Evolutionary conservation across 2,888 invertebrate genomes (phyloP).

Genomic region (Mesorhabditis spiculigera): DNA sequence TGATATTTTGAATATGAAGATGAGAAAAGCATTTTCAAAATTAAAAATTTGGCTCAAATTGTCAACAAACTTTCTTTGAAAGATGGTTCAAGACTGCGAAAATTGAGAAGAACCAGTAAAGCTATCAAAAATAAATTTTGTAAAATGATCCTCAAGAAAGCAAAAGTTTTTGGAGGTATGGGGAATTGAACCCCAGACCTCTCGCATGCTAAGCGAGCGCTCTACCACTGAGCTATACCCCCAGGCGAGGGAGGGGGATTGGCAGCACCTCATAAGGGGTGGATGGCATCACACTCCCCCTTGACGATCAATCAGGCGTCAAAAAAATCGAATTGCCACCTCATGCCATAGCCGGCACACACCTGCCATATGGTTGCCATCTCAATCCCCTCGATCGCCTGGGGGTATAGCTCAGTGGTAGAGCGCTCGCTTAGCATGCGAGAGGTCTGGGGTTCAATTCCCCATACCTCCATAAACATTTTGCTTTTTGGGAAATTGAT

Average conservation of each 20-base stretch:
- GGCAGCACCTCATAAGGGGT: neutral
- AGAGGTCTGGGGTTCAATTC: neutral
- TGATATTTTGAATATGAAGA: too few relatives aligned
- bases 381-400: neutral
- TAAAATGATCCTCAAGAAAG: neutral
- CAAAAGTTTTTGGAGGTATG: slow-evolving; percentile 20
- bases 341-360: neutral
- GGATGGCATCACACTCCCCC: neutral
- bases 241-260: neutral
- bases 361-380: neutral
- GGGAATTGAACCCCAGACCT: slow-evolving; percentile 35
- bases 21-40: too few relatives aligned
- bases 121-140: too few relatives aligned
- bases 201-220: slow-evolving; percentile 41
- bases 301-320: neutral
- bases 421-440: slow-evolving; percentile 44
- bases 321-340: neutral
- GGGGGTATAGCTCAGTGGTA: slow-evolving; percentile 47
- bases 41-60: too few relatives aligned
- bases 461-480: neutral
- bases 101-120: too few relatives aligned
- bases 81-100: too few relatives aligned
- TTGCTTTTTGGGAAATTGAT: neutral
- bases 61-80: too few relatives aligned
- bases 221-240: slow-evolving; percentile 39